A percentile compares a stretch with the other conserved stretches of the same genome.
phyloP scores from a whole-genome alignment of 2,797 vertebrate species.

The Gastrophryne carolinensis region DNA sequence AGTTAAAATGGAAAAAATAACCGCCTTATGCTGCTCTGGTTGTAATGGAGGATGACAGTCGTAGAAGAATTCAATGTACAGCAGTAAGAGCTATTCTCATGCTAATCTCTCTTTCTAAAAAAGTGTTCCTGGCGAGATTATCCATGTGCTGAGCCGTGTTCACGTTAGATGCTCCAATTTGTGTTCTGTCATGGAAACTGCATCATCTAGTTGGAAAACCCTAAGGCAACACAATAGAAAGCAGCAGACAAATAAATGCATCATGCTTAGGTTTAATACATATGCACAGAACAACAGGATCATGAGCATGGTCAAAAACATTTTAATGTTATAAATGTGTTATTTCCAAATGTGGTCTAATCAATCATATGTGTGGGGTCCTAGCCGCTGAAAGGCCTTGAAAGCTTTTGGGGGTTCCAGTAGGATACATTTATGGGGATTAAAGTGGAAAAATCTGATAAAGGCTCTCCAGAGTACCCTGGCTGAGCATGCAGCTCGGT shows the following conservation, averaged over 20 bases:
- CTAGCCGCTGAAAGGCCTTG: too few relatives aligned
- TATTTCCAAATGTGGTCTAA: too few relatives aligned
- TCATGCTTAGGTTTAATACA: not conserved
- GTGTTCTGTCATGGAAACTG: slow-evolving; percentile 39
- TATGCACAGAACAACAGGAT: not conserved
- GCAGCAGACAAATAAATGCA: not conserved
- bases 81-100: slow-evolving; percentile 43
- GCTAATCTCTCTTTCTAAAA: slow-evolving; percentile 41
- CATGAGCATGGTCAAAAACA: too few relatives aligned
- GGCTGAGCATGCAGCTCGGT: too few relatives aligned
- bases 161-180: slow-evolving; percentile 40
- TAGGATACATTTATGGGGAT: too few relatives aligned
- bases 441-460: too few relatives aligned
- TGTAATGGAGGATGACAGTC: slow-evolving; percentile 30
- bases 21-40: not conserved
- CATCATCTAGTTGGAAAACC: slow-evolving; percentile 8
- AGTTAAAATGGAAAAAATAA: slow-evolving; percentile 4
- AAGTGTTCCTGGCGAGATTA: slow-evolving; percentile 38
- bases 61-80: slow-evolving; percentile 21
- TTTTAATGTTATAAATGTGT: too few relatives aligned
- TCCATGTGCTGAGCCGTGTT: slow-evolving; percentile 29
- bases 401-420: too few relatives aligned
- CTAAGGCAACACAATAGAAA: not conserved
- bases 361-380: too few relatives aligned
- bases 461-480: too few relatives aligned